Evolutionary conservation across 1,140 invertebrate genomes (phyloP).

Genomic region (Octopus bimaculoides): DNA sequence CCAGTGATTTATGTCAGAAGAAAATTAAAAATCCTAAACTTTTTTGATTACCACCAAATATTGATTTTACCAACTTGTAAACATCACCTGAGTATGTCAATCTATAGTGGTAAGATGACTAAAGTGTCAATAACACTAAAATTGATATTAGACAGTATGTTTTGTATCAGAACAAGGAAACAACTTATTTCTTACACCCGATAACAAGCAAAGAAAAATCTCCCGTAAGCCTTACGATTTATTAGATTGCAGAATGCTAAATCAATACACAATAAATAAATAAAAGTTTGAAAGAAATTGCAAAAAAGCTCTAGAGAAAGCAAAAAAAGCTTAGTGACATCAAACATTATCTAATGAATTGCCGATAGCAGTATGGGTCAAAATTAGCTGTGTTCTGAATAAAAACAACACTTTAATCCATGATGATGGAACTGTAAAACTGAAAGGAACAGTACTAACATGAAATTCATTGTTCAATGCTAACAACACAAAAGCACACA

Average conservation of each 20-base stretch:
- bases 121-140: neutral
- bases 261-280: slow-evolving; percentile 8
- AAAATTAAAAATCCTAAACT: too few species aligned
- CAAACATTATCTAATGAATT: slow-evolving; percentile 12
- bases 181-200: neutral
- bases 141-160: too few species aligned
- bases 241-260: slow-evolving; percentile 8
- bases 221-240: slow-evolving; percentile 9
- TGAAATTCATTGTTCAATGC: neutral
- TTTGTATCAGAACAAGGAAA: neutral
- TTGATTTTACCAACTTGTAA: neutral
- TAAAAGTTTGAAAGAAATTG: neutral
- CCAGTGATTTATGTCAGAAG: too few species aligned
- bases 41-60: too few species aligned
- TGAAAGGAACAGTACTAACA: neutral
- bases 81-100: slow-evolving; percentile 1
- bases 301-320: neutral
- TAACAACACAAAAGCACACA: neutral
- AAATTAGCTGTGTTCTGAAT: neutral
- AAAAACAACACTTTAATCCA: neutral
- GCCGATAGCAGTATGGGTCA: slow-evolving; percentile 5
- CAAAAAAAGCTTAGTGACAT: slow-evolving; percentile 5
- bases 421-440: neutral
- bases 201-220: slow-evolving; percentile 10
- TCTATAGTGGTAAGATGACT: neutral